A percentile compares a stretch with the other conserved stretches of the same genome.
phyloP scores from a whole-genome alignment of 2,888 invertebrate species.

The Ochlodes sylvanus region DNA sequence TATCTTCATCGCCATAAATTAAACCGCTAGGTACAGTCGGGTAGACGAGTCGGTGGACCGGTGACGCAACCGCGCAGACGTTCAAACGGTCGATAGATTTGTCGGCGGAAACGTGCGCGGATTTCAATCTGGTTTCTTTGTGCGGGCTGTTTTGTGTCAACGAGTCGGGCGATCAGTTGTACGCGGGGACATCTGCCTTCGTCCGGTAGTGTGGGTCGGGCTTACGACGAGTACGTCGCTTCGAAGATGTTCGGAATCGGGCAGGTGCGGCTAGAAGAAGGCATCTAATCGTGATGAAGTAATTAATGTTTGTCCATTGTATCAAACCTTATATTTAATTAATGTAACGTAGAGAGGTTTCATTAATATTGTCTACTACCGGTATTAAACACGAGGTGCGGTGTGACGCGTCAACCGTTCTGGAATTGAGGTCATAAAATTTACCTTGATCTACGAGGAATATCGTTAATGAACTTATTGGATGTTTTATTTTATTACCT shows the following conservation, averaged over 20 bases:
- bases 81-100: constrained; percentile 48
- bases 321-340: constrained; percentile 7
- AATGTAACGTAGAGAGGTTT: background rate
- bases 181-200: constrained; percentile 57
- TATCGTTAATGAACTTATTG: constrained; percentile 9
- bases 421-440: constrained; percentile 13
- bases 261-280: constrained; percentile 64
- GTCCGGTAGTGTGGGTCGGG: constrained; percentile 50
- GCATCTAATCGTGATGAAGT: constrained; percentile 62
- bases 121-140: constrained; percentile 81
- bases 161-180: constrained; percentile 57
- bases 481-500: too few species aligned
- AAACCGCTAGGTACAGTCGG: constrained; percentile 62
- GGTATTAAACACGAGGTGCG: background rate
- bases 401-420: background rate
- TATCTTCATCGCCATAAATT: constrained; percentile 81
- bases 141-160: constrained; percentile 60
- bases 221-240: constrained; percentile 54
- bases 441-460: constrained; percentile 14
- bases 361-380: too few species aligned
- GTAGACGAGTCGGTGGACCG: constrained; percentile 56
- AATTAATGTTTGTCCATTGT: constrained; percentile 52
- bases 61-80: constrained; percentile 51
- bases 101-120: constrained; percentile 53
- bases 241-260: constrained; percentile 57